Conservation (phyloP, 2,888 invertebrate species). For the Sphaerophoria taeniata region DNA sequence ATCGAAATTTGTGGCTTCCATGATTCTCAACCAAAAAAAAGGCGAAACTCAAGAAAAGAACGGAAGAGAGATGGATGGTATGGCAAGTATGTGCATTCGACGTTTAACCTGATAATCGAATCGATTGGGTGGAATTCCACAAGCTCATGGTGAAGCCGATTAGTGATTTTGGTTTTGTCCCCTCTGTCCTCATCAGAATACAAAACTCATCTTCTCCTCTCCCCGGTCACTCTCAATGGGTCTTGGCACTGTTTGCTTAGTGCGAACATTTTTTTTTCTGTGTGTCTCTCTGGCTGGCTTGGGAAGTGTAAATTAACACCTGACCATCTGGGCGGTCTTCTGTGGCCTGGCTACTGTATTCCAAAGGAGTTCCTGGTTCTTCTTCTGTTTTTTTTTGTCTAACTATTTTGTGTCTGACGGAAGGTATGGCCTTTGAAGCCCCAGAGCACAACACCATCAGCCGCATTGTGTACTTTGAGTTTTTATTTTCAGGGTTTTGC, state of each 20-base stretch:
- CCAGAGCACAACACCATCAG: background rate
- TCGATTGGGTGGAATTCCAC: slow-evolving; percentile 72
- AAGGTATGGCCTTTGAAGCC: background rate
- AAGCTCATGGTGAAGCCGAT: slow-evolving; percentile 26
- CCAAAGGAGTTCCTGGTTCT: slow-evolving; percentile 53
- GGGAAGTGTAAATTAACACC: slow-evolving; percentile 73
- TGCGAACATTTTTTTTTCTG: slow-evolving; percentile 43
- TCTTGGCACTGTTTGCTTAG: slow-evolving; percentile 53
- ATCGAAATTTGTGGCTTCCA: slow-evolving; percentile 15
- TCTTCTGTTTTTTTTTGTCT: slow-evolving; percentile 15
- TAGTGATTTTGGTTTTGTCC: slow-evolving; percentile 24
- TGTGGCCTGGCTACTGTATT: slow-evolving; percentile 54
- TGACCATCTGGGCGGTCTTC: slow-evolving; percentile 74
- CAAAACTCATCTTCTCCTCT: background rate
- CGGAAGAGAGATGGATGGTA: slow-evolving; percentile 69
- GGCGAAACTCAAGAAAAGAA: slow-evolving; percentile 2
- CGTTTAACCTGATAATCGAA: slow-evolving; percentile 66
- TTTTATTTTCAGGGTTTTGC: slow-evolving; percentile 7
- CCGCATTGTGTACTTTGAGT: slow-evolving; percentile 30
- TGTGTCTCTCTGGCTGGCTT: slow-evolving; percentile 30
- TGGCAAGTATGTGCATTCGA: slow-evolving; percentile 66
- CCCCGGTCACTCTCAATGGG: slow-evolving; percentile 1
- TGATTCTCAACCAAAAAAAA: slow-evolving; percentile 1
- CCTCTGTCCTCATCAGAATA: background rate
- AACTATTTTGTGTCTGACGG: background rate